phyloP scores from a whole-genome alignment of 2,888 invertebrate species.

The Tenthredo scrophulariae region DNA sequence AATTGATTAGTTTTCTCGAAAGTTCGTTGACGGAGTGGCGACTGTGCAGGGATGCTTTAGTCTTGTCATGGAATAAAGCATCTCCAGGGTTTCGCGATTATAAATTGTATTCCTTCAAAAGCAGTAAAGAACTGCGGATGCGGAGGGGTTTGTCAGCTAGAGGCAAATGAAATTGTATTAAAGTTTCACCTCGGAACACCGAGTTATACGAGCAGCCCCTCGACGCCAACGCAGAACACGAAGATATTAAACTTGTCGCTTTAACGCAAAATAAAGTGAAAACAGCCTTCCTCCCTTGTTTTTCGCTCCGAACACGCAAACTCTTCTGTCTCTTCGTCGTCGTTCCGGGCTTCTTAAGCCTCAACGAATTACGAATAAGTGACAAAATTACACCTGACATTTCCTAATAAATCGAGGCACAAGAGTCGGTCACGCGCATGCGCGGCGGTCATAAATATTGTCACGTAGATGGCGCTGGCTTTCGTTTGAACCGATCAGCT shows the following conservation, averaged over 20 bases:
- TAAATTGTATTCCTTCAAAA: slow-evolving; percentile 75
- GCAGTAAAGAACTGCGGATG: slow-evolving; percentile 69
- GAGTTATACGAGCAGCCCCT: slow-evolving; percentile 52
- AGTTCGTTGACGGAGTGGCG: slow-evolving; percentile 35
- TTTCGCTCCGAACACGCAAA: not conserved
- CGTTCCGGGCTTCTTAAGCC: not conserved
- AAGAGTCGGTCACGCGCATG: not conserved
- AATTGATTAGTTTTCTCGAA: slow-evolving; percentile 50
- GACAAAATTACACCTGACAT: not conserved
- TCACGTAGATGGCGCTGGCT: not conserved
- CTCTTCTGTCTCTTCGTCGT: not conserved
- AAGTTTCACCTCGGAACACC: slow-evolving; percentile 74
- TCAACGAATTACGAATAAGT: not conserved
- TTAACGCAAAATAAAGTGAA: slow-evolving; percentile 76
- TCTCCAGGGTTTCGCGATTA: slow-evolving; percentile 71
- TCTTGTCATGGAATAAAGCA: slow-evolving; percentile 50
- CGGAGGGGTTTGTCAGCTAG: slow-evolving; percentile 74
- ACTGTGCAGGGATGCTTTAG: slow-evolving; percentile 12
- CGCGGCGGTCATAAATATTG: not conserved
- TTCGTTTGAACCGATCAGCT: not conserved
- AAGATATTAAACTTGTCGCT: slow-evolving; percentile 78
- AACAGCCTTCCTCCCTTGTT: slow-evolving; percentile 12
- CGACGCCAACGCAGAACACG: slow-evolving; percentile 60
- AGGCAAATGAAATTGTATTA: slow-evolving; percentile 78
- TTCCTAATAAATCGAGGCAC: not conserved